Conservation (phyloP, 2,888 invertebrate species). For the Tetranychus piercei region DNA sequence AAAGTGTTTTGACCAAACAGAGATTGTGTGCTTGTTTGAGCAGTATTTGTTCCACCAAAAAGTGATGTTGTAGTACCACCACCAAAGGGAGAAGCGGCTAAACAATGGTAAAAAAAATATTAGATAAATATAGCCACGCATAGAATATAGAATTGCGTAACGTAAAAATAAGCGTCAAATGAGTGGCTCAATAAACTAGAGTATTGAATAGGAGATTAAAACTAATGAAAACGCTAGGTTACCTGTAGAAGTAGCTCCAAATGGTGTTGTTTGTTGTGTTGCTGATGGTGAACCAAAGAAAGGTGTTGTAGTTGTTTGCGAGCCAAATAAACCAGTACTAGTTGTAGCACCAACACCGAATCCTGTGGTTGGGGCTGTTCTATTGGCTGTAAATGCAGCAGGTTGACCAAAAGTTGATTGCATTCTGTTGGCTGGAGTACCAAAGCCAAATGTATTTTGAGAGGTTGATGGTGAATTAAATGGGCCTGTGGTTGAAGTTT, state of each 20-base stretch:
- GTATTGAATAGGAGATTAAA: not conserved
- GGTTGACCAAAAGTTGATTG: not conserved
- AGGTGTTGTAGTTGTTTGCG: slow-evolving; percentile 12
- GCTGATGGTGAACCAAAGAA: slow-evolving; percentile 15
- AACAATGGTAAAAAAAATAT: not conserved
- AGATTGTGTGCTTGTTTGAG: slow-evolving; percentile 11
- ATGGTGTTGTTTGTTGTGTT: slow-evolving; percentile 8
- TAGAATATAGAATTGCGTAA: not conserved
- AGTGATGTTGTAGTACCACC: slow-evolving; percentile 16
- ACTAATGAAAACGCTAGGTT: not conserved
- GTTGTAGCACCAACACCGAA: slow-evolving; percentile 9
- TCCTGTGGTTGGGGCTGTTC: not conserved
- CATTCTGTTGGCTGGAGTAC: not conserved
- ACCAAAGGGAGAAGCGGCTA: not conserved
- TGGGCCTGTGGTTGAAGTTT: not conserved
- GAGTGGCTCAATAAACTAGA: not conserved
- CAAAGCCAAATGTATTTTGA: not conserved
- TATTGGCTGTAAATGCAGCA: not conserved
- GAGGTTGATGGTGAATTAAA: not conserved
- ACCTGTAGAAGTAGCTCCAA: slow-evolving; percentile 15
- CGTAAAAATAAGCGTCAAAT: not conserved
- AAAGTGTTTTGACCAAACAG: slow-evolving; percentile 19
- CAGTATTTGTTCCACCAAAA: slow-evolving; percentile 15
- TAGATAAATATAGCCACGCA: not conserved
- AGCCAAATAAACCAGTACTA: slow-evolving; percentile 11